Evolutionary conservation across 1,140 invertebrate genomes (phyloP).

Genomic region (Pogonomyrmex barbatus): DNA sequence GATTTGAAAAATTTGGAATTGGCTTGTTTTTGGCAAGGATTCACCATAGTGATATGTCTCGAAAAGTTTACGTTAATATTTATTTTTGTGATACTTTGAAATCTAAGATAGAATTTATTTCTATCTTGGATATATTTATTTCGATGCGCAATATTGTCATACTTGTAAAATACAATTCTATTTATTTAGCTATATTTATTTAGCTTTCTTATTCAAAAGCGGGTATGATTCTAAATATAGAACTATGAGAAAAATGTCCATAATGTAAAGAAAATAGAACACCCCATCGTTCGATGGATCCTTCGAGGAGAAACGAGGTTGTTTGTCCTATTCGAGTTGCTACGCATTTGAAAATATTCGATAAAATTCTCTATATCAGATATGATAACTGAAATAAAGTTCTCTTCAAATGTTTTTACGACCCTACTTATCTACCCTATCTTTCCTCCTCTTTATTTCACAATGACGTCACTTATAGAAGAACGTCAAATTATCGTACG

Average conservation of each 20-base stretch:
- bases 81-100: not conserved
- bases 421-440: not conserved
- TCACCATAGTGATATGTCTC: not conserved
- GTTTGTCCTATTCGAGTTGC: not conserved
- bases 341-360: constrained; percentile 6
- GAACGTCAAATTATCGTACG: not conserved
- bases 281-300: not conserved
- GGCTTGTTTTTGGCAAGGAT: not conserved
- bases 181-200: no score
- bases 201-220: constrained; percentile 1
- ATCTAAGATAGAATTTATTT: not conserved
- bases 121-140: not conserved
- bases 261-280: constrained; percentile 23
- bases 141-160: not conserved
- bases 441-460: not conserved
- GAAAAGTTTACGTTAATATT: not conserved
- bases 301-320: not conserved
- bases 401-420: not conserved
- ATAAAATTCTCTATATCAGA: not conserved
- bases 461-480: not conserved
- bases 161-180: not conserved
- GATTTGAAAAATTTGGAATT: not conserved
- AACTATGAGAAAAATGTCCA: constrained; percentile 8
- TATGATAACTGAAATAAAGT: not conserved
- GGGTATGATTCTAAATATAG: not conserved